These are phyloP conservation scores for Myiagra hebetior DNA, from an alignment of 2,113 vertebrate genomes.

Conservation along the genomic window DNA sequence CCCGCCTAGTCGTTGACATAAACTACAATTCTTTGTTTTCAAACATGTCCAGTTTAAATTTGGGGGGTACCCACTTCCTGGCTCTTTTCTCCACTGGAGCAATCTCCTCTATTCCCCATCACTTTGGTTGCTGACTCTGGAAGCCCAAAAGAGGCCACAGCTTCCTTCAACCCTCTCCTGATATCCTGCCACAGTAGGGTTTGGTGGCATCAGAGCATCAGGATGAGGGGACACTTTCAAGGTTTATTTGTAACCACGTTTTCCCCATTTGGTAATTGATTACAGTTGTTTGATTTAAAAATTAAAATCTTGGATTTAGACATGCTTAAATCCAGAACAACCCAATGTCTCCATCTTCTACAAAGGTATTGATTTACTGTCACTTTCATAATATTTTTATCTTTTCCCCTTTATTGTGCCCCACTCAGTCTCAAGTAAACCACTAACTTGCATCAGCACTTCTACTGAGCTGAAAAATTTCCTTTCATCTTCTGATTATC, in stretches of 20 bases:
- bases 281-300: background rate
- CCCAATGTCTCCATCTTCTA: background rate
- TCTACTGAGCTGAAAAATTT: background rate
- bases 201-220: background rate
- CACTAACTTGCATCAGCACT: background rate
- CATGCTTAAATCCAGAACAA: background rate
- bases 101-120: background rate
- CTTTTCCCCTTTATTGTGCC: background rate
- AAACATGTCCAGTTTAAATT: background rate
- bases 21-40: background rate
- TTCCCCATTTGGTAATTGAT: background rate
- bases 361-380: background rate
- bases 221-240: background rate
- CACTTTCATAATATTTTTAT: background rate
- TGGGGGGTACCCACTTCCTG: background rate
- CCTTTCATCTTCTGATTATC: background rate
- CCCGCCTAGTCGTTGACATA: background rate
- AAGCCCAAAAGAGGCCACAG: background rate
- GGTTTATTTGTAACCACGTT: background rate
- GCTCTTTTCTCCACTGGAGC: background rate
- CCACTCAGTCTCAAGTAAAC: background rate
- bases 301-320: background rate
- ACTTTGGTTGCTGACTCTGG: background rate
- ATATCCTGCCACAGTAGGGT: fast-evolving
- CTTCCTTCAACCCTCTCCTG: background rate